Evolutionary conservation across 2,113 vertebrate genomes (phyloP).

Genomic region (Sylvietta virens): DNA sequence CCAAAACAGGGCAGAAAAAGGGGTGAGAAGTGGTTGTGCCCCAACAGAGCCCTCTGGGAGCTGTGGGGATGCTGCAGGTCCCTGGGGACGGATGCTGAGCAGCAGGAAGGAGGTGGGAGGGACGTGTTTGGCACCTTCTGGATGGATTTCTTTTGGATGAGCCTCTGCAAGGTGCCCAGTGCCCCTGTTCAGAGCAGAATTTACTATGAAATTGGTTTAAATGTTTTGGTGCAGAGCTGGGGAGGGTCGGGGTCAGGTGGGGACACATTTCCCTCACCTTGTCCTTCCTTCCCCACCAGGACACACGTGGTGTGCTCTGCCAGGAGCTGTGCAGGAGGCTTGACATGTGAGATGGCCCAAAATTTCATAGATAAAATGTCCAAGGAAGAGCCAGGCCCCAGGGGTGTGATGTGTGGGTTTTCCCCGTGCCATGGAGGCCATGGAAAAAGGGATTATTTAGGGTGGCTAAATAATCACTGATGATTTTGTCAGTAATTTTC

Average conservation of each 20-base stretch:
- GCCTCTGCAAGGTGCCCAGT: neutral
- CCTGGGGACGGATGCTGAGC: neutral
- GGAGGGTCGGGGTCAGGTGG: neutral
- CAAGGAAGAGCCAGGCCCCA: neutral
- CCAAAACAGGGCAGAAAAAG: rapidly evolving
- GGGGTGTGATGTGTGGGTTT: rapidly evolving
- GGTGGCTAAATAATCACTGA: too few relatives aligned
- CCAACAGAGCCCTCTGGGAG: neutral
- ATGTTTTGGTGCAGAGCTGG: neutral
- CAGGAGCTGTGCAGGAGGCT: neutral
- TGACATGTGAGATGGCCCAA: neutral
- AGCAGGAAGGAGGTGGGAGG: neutral
- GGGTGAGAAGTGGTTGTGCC: neutral
- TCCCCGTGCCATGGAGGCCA: rapidly evolving
- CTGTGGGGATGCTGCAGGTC: rapidly evolving
- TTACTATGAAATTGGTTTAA: neutral
- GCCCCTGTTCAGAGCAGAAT: rapidly evolving
- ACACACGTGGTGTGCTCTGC: rapidly evolving
- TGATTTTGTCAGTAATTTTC: rapidly evolving
- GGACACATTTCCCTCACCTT: rapidly evolving
- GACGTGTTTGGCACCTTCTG: rapidly evolving
- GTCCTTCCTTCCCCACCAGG: neutral
- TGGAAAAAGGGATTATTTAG: neutral
- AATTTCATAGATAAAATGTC: neutral
- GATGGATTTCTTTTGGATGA: neutral